Evolutionary conservation across 2,888 invertebrate genomes (phyloP), one percentile per base, ranked within the genome.

Genomic region (Gibbula magus): DNA sequence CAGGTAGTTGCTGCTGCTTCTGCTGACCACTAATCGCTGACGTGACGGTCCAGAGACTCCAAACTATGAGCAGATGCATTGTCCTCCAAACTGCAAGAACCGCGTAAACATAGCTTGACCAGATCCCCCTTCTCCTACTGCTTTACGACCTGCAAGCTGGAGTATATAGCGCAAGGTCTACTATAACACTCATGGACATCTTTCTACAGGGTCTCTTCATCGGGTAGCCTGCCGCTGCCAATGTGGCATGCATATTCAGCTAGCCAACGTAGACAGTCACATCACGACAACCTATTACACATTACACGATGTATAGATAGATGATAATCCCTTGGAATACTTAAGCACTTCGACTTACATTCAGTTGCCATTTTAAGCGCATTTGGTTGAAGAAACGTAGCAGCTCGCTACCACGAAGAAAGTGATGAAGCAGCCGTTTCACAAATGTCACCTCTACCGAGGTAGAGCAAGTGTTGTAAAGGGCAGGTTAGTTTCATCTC

Each of bases 1-100:
- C 79, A 5, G 85, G 70, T 70, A 35, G 22, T 20, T 56, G n/a
- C 70, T 70, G 70, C 35, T 29, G 70, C 70, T 35, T 35, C 22
- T 56, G n/a, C 35, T 29, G 70, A 32, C 70, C 70, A 70, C 35
- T 70, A 10, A 70, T n/a, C 39, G 39, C 70, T 20, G 56, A 70
- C 32, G 70, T 70, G 32, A 70, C 35, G 32, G 70, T 35, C 70
- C 70, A 70, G 39, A 70, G 29, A 20, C 39, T 70, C 32, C 70
- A 70, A 16, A 70, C 70, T 70, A 70, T 70, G 70, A 70, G 20
- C 70, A 32, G 35, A 70, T 70, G 70, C 70, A 70, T 70, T 70
- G 70, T 70, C 70, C 70, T 70, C 70, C 70, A 70, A 70, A 70
- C 70, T n/a, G 32, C 20, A 35, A 35, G 39, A 39, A 70, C 29